These are phyloP conservation scores for Heliopora coerulea DNA, from an alignment of 92 coral and sea anemone genomes.

Conservation along the genomic window DNA sequence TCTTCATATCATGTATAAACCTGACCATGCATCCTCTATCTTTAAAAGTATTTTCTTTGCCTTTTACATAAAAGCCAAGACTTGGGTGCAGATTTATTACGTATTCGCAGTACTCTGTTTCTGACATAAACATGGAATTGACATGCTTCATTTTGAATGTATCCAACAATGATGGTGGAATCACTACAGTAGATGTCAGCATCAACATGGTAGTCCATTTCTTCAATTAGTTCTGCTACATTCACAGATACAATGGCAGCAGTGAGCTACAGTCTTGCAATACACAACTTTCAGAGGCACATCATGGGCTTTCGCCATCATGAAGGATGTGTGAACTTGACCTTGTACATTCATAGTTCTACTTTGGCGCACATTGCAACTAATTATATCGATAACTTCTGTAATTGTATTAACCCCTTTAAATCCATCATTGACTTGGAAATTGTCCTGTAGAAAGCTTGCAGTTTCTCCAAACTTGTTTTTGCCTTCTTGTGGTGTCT, in stretches of 20 bases:
- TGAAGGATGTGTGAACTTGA: constrained; percentile 50
- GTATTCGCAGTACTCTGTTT: constrained; percentile 45
- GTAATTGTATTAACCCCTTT: background rate
- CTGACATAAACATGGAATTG: constrained; percentile 49
- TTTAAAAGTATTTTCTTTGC: too few relatives aligned
- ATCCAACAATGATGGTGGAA: constrained; percentile 50
- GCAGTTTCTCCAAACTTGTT: background rate
- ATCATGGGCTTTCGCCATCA: constrained; percentile 59
- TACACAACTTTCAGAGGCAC: constrained; percentile 54
- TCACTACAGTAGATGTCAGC: constrained; percentile 44
- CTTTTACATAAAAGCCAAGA: constrained; percentile 37
- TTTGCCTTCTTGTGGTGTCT: background rate
- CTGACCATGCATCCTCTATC: too few relatives aligned
- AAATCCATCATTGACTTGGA: constrained; percentile 4
- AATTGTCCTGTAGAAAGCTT: background rate
- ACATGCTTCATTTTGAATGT: constrained; percentile 51
- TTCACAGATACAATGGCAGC: constrained; percentile 58
- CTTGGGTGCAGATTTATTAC: constrained; percentile 10
- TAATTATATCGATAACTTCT: background rate
- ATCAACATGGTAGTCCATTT: constrained; percentile 36
- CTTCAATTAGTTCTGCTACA: constrained; percentile 34
- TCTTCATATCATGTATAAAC: too few relatives aligned
- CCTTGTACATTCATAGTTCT: constrained; percentile 27
- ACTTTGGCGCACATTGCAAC: too few relatives aligned
- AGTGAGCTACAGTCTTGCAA: constrained; percentile 53